Conservation (phyloP, 1,140 invertebrate genomes). For the Ceratina japonica region DNA sequence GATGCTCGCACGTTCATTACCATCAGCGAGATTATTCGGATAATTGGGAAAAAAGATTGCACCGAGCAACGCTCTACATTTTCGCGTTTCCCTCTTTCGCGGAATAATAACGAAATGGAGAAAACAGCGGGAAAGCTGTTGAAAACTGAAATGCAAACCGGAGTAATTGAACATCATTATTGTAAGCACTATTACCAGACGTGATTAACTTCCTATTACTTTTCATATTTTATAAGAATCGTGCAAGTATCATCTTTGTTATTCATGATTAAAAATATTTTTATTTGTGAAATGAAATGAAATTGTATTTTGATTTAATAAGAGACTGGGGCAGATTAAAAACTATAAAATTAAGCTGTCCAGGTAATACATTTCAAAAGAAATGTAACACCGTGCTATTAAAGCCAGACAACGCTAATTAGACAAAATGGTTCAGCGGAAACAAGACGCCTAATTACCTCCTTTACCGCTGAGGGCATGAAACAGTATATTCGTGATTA, state of each 20-base stretch:
- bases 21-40: conserved; percentile 6
- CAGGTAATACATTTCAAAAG: neutral
- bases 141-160: too few species aligned
- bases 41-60: conserved; percentile 6
- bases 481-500: neutral
- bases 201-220: neutral
- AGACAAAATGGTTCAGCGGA: neutral
- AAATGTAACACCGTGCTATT: conserved; percentile 14
- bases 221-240: neutral
- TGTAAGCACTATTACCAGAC: too few species aligned
- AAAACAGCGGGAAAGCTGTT: too few species aligned
- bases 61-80: neutral
- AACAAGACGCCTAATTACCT: conserved; percentile 26
- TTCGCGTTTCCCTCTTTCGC: neutral
- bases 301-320: too few species aligned
- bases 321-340: too few species aligned
- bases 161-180: too few species aligned
- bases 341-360: neutral
- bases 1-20: neutral
- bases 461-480: neutral
- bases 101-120: neutral
- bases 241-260: too few species aligned
- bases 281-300: too few species aligned
- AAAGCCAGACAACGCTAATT: conserved; percentile 4
- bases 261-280: too few species aligned